These are phyloP conservation scores for Protonibea diacanthus DNA, from an alignment of 2,797 vertebrate genomes.

Conservation along the genomic window DNA sequence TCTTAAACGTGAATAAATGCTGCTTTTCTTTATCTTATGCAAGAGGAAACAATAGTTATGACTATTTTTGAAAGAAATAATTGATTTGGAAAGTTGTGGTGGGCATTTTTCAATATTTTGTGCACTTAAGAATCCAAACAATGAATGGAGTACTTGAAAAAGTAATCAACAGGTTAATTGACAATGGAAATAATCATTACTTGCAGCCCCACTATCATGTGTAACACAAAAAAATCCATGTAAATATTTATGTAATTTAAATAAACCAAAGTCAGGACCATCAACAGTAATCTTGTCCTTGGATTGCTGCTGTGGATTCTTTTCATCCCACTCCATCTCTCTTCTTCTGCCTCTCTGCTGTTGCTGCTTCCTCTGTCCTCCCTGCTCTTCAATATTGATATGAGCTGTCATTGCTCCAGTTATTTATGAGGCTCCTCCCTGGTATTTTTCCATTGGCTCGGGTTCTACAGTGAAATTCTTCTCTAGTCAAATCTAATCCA, in stretches of 20 bases:
- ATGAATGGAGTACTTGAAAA: neutral
- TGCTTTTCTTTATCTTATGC: neutral
- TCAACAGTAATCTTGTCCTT: neutral
- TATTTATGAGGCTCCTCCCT: constrained; percentile 68
- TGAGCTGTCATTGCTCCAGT: constrained; percentile 63
- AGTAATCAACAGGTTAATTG: neutral
- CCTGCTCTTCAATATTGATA: constrained; percentile 59
- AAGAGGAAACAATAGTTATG: neutral
- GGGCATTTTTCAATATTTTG: neutral
- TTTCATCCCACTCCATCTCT: neutral
- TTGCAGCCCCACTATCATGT: neutral
- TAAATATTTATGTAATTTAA: neutral
- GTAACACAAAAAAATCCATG: neutral
- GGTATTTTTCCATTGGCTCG: constrained; percentile 61
- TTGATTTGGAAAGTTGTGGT: neutral
- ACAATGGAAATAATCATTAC: neutral
- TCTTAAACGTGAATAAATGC: neutral
- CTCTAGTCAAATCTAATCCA: constrained; percentile 35
- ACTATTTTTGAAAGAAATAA: neutral
- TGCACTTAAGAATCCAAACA: neutral
- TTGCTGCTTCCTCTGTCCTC: constrained; percentile 16
- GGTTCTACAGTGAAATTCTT: constrained; percentile 39
- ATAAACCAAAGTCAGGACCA: neutral
- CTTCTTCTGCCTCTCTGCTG: constrained; percentile 6
- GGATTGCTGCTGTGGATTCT: constrained; percentile 1